These are phyloP conservation scores for Meteorus colon DNA, from an alignment of 2,888 invertebrate species.

Conservation along the genomic window DNA sequence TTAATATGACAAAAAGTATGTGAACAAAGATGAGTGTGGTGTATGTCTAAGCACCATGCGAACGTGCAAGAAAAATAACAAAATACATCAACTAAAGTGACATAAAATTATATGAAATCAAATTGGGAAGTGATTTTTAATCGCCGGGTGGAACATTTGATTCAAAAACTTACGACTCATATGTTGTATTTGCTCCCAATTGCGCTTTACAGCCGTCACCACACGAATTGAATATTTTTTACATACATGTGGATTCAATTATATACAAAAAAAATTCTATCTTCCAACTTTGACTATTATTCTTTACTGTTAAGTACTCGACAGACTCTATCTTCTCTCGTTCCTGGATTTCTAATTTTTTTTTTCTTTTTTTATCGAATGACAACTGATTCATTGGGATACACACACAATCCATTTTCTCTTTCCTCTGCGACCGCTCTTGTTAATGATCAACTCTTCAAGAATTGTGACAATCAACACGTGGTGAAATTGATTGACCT, in stretches of 20 bases:
- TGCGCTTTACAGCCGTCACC: constrained; percentile 46
- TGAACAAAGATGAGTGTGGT: constrained; percentile 4
- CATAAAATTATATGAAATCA: background rate
- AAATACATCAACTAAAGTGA: constrained; percentile 22
- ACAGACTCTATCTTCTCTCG: background rate
- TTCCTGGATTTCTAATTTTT: background rate
- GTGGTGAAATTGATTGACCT: constrained; percentile 59
- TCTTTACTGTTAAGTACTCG: background rate
- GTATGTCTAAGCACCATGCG: constrained; percentile 56
- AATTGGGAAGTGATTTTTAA: constrained; percentile 26
- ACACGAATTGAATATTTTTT: constrained; percentile 5
- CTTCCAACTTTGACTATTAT: background rate
- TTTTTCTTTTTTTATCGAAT: background rate
- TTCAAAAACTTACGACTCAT: constrained; percentile 57
- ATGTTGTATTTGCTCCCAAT: constrained; percentile 57
- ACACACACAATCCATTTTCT: background rate
- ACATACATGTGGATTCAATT: background rate
- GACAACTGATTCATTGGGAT: constrained; percentile 1
- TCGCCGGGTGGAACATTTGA: constrained; percentile 51
- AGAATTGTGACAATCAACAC: constrained; percentile 23
- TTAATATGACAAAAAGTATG: background rate
- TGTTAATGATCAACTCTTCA: background rate
- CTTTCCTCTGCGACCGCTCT: background rate
- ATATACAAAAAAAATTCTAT: constrained; percentile 13
- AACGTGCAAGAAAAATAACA: constrained; percentile 61